A percentile compares a stretch with the other conserved stretches of the same genome.
These are phyloP conservation scores for Zaprionus tsacasi DNA, from an alignment of 1,140 invertebrate genomes.

Conservation along the genomic window DNA sequence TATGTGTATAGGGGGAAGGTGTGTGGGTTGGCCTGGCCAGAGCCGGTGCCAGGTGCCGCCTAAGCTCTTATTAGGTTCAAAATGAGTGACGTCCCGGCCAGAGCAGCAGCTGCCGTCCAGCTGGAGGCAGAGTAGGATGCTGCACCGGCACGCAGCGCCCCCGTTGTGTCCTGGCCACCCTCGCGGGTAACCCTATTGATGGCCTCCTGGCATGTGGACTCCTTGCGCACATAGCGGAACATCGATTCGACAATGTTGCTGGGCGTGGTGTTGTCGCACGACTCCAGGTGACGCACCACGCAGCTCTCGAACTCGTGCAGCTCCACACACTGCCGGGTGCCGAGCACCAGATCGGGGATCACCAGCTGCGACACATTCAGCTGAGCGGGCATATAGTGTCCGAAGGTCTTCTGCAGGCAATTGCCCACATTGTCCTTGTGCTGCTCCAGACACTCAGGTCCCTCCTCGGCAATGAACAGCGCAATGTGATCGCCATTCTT, in stretches of 20 bases:
- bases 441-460: constrained; percentile 89
- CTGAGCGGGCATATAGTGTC: constrained; percentile 83
- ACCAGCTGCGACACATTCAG: constrained; percentile 27
- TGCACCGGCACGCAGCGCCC: not conserved
- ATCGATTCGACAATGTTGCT: constrained; percentile 91
- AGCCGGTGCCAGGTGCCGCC: not conserved
- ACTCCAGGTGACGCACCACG: constrained; percentile 87
- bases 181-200: constrained; percentile 44
- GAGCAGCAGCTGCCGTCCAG: not conserved
- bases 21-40: not conserved
- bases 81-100: not conserved
- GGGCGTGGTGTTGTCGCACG: constrained; percentile 89
- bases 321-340: constrained; percentile 82
- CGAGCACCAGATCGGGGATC: constrained; percentile 69
- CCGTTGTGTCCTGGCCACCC: not conserved
- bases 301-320: constrained; percentile 87
- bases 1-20: not conserved
- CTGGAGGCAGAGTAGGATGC: not conserved
- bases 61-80: not conserved
- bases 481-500: constrained; percentile 93
- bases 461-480: constrained; percentile 91
- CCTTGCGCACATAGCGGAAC: constrained; percentile 87
- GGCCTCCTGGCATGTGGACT: constrained; percentile 68
- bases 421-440: constrained; percentile 86
- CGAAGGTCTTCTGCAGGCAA: constrained; percentile 88